phyloP scores from a whole-genome alignment of 2,888 invertebrate genomes.

The Ferdinandea cuprea region DNA sequence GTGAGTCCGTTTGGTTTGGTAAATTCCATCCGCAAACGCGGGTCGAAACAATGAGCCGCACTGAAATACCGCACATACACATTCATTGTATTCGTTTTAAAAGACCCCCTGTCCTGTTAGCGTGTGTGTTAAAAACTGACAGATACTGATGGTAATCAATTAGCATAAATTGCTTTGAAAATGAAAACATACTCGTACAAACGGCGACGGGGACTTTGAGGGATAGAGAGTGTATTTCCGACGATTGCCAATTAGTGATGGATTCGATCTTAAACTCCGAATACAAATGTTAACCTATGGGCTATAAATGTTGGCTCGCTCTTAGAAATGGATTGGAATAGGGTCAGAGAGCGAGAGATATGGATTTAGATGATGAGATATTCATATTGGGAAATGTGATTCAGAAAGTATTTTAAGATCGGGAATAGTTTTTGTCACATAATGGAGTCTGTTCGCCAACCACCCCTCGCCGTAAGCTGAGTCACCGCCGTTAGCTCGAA shows the following conservation, averaged over 20 bases:
- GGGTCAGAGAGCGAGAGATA: background rate
- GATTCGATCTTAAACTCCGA: slow-evolving; percentile 30
- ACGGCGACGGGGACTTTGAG: background rate
- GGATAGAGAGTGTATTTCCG: slow-evolving; percentile 14
- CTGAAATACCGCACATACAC: slow-evolving; percentile 8
- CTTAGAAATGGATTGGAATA: background rate
- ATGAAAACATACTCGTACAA: slow-evolving; percentile 42
- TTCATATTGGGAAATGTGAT: background rate
- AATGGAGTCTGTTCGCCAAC: slow-evolving; percentile 7
- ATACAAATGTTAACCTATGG: slow-evolving; percentile 41
- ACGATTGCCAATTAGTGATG: slow-evolving; percentile 61
- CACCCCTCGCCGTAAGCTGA: slow-evolving; percentile 51
- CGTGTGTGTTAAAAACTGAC: slow-evolving; percentile 53
- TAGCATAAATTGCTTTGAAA: slow-evolving; percentile 64
- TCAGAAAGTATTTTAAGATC: too few species aligned
- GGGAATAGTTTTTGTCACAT: too few species aligned
- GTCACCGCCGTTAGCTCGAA: slow-evolving; percentile 39
- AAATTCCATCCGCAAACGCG: slow-evolving; percentile 19
- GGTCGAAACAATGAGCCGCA: slow-evolving; percentile 50
- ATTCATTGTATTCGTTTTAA: slow-evolving; percentile 34
- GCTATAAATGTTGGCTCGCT: slow-evolving; percentile 32
- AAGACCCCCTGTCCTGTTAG: slow-evolving; percentile 41
- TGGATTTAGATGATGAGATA: background rate
- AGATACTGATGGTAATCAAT: slow-evolving; percentile 65
- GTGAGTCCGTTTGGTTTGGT: background rate